These are phyloP conservation scores for Gallirallus australis DNA, from an alignment of 2,797 vertebrate genomes.

Conservation along the genomic window DNA sequence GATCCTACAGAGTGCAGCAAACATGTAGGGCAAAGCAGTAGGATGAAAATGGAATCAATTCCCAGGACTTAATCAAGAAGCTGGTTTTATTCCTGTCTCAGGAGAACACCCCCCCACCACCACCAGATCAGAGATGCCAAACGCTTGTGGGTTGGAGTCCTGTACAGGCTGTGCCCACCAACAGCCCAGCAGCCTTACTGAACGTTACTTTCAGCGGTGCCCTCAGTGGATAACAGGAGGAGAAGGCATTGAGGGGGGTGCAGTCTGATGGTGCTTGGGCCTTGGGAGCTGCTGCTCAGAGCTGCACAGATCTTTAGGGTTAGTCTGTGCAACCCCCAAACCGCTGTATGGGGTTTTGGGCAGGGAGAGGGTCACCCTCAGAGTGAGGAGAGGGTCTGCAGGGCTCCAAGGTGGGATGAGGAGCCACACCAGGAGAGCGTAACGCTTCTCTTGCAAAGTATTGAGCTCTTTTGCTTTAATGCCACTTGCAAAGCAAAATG, in stretches of 20 bases:
- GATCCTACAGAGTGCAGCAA: background rate
- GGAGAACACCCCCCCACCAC: background rate
- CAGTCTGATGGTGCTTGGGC: background rate
- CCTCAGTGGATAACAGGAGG: background rate
- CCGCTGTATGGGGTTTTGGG: accelerated
- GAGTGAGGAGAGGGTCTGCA: accelerated
- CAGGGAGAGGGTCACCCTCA: background rate
- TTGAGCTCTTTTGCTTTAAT: background rate
- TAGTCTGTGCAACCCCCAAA: background rate
- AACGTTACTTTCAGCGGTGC: background rate
- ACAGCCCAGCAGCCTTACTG: background rate
- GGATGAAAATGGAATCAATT: slow-evolving; percentile 57
- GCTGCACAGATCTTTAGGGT: background rate
- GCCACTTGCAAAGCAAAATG: background rate
- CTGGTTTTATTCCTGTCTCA: background rate
- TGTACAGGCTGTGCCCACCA: background rate
- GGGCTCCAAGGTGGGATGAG: background rate
- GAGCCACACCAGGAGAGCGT: background rate
- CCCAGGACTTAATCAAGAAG: slow-evolving; percentile 40
- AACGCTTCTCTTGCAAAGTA: accelerated
- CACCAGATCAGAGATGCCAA: background rate
- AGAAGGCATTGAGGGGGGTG: background rate
- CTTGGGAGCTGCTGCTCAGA: background rate
- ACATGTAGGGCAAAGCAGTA: slow-evolving; percentile 30
- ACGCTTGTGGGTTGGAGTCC: background rate